phyloP scores from a whole-genome alignment of 2,888 invertebrate genomes.

The Cataglyphis rosenhaueri region DNA sequence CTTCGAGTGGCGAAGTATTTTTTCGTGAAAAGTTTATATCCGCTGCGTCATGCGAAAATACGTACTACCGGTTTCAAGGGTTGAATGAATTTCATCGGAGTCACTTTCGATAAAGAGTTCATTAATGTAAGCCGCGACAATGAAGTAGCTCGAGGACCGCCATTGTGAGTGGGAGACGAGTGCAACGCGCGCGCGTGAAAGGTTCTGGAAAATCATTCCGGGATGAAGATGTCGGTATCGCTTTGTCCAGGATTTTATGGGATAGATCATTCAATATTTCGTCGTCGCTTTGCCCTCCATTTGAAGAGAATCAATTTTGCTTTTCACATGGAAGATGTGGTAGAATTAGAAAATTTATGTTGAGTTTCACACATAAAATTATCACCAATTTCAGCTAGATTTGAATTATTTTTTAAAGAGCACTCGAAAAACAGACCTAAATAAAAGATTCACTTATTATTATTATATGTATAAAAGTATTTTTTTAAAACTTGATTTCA shows the following conservation, averaged over 20 bases:
- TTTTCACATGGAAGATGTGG: conserved; percentile 56
- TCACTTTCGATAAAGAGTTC: conserved; percentile 41
- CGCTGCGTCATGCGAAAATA: conserved; percentile 38
- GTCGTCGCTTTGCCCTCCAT: conserved; percentile 58
- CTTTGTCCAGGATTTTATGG: conserved; percentile 66
- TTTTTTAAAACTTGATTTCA: background rate
- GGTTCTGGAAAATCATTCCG: conserved; percentile 68
- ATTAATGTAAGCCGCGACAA: conserved; percentile 40
- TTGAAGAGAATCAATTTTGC: conserved; percentile 64
- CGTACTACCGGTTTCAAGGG: conserved; percentile 2
- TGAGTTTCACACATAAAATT: conserved; percentile 2
- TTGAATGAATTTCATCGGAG: conserved; percentile 34
- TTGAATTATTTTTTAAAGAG: background rate
- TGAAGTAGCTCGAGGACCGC: conserved; percentile 24
- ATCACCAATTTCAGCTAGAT: background rate
- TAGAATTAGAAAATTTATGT: background rate
- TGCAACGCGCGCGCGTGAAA: conserved; percentile 31
- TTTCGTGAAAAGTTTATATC: background rate
- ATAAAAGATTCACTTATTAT: background rate
- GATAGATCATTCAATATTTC: conserved; percentile 61
- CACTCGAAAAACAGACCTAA: background rate
- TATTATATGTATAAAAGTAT: background rate
- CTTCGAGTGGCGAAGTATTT: background rate
- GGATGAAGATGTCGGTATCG: conserved; percentile 61
- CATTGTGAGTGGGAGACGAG: conserved; percentile 27